Percentiles rank a stretch among this genome's conserved stretches.
phyloP scores from a whole-genome alignment of 2,888 invertebrate species.

The Synanthedon tipuliformis region DNA sequence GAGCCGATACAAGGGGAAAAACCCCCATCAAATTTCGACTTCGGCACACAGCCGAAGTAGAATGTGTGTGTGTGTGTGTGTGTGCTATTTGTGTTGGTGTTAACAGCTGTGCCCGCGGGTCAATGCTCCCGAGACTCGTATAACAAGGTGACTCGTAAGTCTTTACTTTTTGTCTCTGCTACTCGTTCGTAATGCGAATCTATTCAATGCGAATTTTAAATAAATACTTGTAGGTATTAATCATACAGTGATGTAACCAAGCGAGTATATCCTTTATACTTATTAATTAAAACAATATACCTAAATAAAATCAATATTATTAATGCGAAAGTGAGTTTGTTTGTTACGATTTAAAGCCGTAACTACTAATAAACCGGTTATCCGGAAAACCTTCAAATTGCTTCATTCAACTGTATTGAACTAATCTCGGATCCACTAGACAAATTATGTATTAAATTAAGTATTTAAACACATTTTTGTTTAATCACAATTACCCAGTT shows the following conservation, averaged over 20 bases:
- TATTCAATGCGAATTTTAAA: neutral
- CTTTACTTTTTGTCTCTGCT: slow-evolving; percentile 36
- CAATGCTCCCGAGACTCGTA: slow-evolving; percentile 44
- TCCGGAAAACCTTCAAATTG: too few relatives aligned
- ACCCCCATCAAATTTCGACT: neutral
- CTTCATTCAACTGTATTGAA: too few relatives aligned
- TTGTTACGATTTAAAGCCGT: too few relatives aligned
- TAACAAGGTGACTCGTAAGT: slow-evolving; percentile 60
- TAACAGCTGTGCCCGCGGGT: slow-evolving; percentile 53
- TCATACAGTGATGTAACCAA: slow-evolving; percentile 7
- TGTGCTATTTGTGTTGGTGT: slow-evolving; percentile 4
- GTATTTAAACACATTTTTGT: too few relatives aligned
- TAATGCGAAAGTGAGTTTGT: too few relatives aligned
- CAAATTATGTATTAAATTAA: too few relatives aligned
- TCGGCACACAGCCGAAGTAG: neutral
- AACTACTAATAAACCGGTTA: too few relatives aligned
- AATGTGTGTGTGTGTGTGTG: neutral
- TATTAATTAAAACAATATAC: too few relatives aligned
- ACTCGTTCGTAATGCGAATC: slow-evolving; percentile 28
- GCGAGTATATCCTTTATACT: neutral
- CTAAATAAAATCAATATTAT: too few relatives aligned
- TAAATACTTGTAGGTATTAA: neutral
- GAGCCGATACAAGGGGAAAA: neutral
- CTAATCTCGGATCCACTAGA: too few relatives aligned
- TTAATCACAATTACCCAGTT: too few relatives aligned